Percentiles rank a stretch among this genome's conserved stretches.
Evolutionary conservation across 2,888 invertebrate species (phyloP).

Genomic region (Lochmaea crataegi): DNA sequence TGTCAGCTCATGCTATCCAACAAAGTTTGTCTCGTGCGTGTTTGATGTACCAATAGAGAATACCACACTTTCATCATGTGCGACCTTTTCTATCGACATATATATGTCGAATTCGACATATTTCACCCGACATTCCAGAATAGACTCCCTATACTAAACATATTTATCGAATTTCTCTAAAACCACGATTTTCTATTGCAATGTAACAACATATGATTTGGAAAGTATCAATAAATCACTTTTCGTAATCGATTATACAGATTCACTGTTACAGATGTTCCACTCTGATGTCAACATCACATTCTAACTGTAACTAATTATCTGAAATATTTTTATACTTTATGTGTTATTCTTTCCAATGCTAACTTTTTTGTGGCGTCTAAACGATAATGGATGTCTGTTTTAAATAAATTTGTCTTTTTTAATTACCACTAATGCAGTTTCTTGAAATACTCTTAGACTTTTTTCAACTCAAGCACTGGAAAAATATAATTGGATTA

Average conservation of each 20-base stretch:
- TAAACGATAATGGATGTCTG: neutral
- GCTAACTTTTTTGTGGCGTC: neutral
- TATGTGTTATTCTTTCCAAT: neutral
- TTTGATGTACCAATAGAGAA: too few relatives aligned
- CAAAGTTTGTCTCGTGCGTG: too few relatives aligned
- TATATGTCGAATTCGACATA: too few relatives aligned
- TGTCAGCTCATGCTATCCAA: too few relatives aligned
- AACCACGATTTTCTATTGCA: too few relatives aligned
- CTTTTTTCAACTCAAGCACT: neutral
- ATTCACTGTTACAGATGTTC: neutral
- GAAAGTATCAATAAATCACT: neutral
- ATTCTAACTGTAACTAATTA: constrained; percentile 1
- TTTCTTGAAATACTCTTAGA: neutral
- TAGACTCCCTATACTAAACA: too few relatives aligned
- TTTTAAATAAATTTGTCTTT: neutral
- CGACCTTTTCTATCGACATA: too few relatives aligned
- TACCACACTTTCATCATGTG: too few relatives aligned
- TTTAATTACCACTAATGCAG: neutral
- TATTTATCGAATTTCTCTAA: too few relatives aligned
- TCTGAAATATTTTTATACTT: neutral
- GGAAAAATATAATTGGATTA: neutral
- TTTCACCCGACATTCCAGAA: too few relatives aligned
- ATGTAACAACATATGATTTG: too few relatives aligned
- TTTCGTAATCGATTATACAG: neutral
- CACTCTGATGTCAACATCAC: neutral